phyloP scores from a whole-genome alignment of 2,888 invertebrate genomes.

The Mellilla xanthometata region DNA sequence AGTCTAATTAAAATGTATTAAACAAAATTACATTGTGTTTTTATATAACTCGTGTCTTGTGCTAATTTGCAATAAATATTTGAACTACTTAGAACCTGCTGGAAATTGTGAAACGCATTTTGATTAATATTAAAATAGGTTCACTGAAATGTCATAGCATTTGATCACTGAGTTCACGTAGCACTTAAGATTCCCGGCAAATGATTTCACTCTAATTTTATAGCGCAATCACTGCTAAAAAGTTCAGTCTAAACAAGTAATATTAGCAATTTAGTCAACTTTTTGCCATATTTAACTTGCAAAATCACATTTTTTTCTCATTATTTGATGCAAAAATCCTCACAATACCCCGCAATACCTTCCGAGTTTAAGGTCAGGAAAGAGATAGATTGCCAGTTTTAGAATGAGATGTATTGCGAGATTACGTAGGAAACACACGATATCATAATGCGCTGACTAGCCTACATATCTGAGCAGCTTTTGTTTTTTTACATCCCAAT shows the following conservation, averaged over 20 bases:
- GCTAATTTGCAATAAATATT: slow-evolving; percentile 68
- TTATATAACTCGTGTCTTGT: slow-evolving; percentile 69
- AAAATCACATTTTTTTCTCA: neutral
- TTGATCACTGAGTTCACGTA: too few relatives aligned
- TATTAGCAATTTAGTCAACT: too few relatives aligned
- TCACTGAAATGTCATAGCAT: slow-evolving; percentile 4
- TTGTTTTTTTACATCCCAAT: too few relatives aligned
- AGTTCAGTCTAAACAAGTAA: too few relatives aligned
- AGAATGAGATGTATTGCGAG: slow-evolving; percentile 50
- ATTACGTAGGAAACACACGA: slow-evolving; percentile 44
- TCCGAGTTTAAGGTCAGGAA: slow-evolving; percentile 75
- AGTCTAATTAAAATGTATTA: slow-evolving; percentile 54
- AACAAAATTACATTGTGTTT: slow-evolving; percentile 76
- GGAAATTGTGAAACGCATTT: slow-evolving; percentile 58
- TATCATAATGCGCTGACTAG: too few relatives aligned
- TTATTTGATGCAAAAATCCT: slow-evolving; percentile 1
- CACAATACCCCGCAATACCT: slow-evolving; percentile 47
- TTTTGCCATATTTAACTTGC: too few relatives aligned
- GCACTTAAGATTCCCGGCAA: too few relatives aligned
- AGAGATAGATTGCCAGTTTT: slow-evolving; percentile 43
- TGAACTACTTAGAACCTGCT: slow-evolving; percentile 71
- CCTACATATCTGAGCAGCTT: too few relatives aligned
- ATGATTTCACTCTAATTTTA: too few relatives aligned
- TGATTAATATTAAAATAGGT: slow-evolving; percentile 23
- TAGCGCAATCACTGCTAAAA: too few relatives aligned